Evolutionary conservation across 2,797 vertebrate species (phyloP), one percentile per base, ranked within the genome.

Genomic region (Tinamus major): DNA sequence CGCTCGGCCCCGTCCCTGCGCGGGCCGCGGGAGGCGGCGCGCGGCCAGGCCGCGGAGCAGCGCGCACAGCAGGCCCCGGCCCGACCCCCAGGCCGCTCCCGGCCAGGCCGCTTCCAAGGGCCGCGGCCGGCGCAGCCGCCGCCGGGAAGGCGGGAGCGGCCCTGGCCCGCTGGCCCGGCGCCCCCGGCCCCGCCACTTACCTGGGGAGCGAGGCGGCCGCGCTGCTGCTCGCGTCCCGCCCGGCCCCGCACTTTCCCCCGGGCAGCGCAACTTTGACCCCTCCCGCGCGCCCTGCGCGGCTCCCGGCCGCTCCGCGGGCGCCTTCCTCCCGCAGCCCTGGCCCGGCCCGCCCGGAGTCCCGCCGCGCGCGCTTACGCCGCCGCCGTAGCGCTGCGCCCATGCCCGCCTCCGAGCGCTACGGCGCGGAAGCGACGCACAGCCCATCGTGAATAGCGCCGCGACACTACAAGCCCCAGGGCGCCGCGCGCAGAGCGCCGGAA

Each of bases 381-480:
- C 74, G 94, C 81, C 97, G 97, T 96, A 96, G 93, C 96, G 96
- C 85, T 96, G 91, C 86, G 70, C 53, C 90, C 74, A 55, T 78
- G 44, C 83, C 55, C 70, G 77, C 71, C 87, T 46, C 67, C 87
- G 48, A 87, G 35, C 64, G 80, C 80, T 93, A 92, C 93, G 77
- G 76, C 68, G 90, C 95, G 96, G 88, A 93, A 76, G 70, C 68
- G 68, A 96, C 97, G 97, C 93, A 95, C 82, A 26, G 31, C 55
- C 85, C 88, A 71, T 90, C 88, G 91, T 89, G 96, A 97, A 96
- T 96, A 74, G 86, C 76, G 31, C 35, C 20, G 29, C 4, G 17
- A 79, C 65, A 97, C 97, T 97, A 97, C 97, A 48, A 49, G 23
- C 87, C 96, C 97, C 97, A 95, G 41, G 88, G 79, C 85, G 85